Base-by-base conservation (phyloP, 2,113 vertebrate genomes). In the Herpailurus yagouaroundi region DNA sequence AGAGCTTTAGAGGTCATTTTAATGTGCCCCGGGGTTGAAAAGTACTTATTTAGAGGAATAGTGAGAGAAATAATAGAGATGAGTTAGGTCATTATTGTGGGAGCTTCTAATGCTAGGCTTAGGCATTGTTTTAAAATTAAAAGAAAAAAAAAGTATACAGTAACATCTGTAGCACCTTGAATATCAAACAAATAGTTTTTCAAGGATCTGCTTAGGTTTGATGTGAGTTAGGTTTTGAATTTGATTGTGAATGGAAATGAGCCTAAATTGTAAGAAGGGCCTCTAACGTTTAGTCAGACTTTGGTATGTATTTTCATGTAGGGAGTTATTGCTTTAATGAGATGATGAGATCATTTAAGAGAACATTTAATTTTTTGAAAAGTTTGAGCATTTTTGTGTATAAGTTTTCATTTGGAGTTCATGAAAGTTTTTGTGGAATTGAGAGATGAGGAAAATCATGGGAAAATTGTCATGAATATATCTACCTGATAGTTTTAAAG, bases 401-500 rank as follows among this genome's bases (percentile, higher is more conserved):
- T 50, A 36, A 52, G 82, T 57, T 96, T 91, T n/a, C 31, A 80
- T 27, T 36, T 85, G 71, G 27, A 89, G n/a, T 48, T 85, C 2
- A 52, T 97, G 69, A 31, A 85, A 95, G 5, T 21, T 83, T 89
- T 86, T 96, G 60, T 96, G 36, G 57, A 83, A 85, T 38, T 91
- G 38, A 55, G 89, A 16, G 19, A 33, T 73, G 45, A 45, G n/a
- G 23, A 31, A 96, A 89, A 57, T 92, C 25, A 74, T 79, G 36
- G 74, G 57, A 16, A 88, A 77, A 80, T n/a, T 27, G 48, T 81
- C 88, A 52, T 66, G 18, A 8, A n/a, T 48, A 3, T 93, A 6
- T 79, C 88, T 48, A 63, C 74, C 0, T 91, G 16, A 52, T 91
- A 41, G 74, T 90, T 64, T 93, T 33, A 82, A 52, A 81, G 50